phyloP scores from a whole-genome alignment of 1,140 invertebrate species.

The Drosophila saltans region DNA sequence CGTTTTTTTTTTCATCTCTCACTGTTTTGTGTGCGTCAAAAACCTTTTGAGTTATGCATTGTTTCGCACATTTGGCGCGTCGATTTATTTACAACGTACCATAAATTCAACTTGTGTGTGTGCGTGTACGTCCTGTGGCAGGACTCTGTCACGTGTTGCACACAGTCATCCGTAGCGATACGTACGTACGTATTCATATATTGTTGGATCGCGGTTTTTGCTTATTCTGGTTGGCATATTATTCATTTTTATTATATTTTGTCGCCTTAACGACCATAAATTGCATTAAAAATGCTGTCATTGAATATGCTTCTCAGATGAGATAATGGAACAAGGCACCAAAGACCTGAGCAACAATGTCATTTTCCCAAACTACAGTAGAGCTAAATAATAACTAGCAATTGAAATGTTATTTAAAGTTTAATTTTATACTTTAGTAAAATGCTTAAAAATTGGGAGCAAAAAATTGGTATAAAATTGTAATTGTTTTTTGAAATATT shows the following conservation, averaged over 20 bases:
- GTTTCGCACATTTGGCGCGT: conserved; percentile 77
- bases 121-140: conserved; percentile 56
- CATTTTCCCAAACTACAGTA: neutral
- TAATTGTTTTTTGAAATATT: too few species aligned
- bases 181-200: conserved; percentile 34
- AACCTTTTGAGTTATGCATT: conserved; percentile 70
- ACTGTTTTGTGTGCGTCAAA: neutral
- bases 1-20: too few species aligned
- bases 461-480: too few species aligned
- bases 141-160: conserved; percentile 73
- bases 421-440: too few species aligned
- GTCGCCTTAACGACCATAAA: conserved; percentile 81
- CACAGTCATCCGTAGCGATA: conserved; percentile 27
- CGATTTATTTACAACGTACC: conserved; percentile 74
- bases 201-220: conserved; percentile 16
- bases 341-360: conserved; percentile 1
- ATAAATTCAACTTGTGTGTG: conserved; percentile 57
- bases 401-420: too few species aligned
- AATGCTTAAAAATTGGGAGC: too few species aligned
- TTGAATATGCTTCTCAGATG: conserved; percentile 57
- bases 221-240: conserved; percentile 64
- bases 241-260: conserved; percentile 82
- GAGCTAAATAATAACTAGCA: neutral
- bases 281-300: conserved; percentile 80
- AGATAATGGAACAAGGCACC: conserved; percentile 48